These are phyloP conservation scores for Tokudaia tokunoshimensis DNA, from an alignment of 2,797 vertebrate species.

Conservation along the genomic window DNA sequence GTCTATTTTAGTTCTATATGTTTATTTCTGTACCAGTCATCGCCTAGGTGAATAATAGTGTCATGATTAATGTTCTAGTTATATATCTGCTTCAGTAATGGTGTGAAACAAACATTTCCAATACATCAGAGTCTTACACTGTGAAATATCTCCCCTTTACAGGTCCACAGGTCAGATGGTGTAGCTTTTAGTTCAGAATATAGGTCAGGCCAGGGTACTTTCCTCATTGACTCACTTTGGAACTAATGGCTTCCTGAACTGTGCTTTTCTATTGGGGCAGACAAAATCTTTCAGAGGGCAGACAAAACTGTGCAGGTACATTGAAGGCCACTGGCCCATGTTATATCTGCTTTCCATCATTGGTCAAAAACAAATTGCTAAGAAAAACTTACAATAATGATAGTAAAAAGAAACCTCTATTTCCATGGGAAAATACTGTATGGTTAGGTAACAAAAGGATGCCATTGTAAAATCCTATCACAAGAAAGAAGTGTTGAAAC, in stretches of 20 bases:
- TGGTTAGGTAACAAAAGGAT: not conserved
- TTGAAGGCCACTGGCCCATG: not conserved
- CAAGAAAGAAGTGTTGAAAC: not conserved
- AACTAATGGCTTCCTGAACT: not conserved
- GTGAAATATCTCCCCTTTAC: not conserved
- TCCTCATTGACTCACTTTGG: not conserved
- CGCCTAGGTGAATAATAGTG: not conserved
- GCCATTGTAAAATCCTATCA: not conserved
- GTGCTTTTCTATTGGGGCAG: not conserved
- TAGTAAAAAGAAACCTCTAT: not conserved
- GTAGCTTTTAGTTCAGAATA: not conserved
- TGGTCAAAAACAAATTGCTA: not conserved
- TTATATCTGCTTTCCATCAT: not conserved
- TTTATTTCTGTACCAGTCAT: not conserved
- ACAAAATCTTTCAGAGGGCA: not conserved
- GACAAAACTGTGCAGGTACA: not conserved
- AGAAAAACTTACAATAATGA: not conserved
- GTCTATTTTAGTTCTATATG: not conserved
- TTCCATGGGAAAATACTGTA: too few species aligned
- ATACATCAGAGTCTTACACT: not conserved
- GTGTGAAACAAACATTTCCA: not conserved
- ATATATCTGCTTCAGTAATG: not conserved
- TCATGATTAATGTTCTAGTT: not conserved
- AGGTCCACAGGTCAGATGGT: not conserved
- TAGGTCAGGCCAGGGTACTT: not conserved